Conservation (phyloP, 2,797 vertebrate species). For the Cephalopachus bancanus region DNA sequence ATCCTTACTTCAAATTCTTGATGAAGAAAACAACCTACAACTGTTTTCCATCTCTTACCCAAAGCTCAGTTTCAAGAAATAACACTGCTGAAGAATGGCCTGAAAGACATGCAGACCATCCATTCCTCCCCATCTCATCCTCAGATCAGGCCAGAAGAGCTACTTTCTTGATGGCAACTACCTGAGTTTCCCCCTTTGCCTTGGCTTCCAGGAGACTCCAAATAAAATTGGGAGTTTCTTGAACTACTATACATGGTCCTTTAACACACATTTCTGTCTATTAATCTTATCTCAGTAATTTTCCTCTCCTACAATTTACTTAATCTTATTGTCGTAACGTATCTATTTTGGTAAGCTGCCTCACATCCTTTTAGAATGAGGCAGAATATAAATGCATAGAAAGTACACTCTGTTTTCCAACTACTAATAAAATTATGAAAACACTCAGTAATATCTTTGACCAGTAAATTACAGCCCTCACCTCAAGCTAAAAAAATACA, state of each 20-base stretch:
- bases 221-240: background rate
- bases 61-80: constrained; percentile 64
- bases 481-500: background rate
- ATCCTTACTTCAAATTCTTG: constrained; percentile 41
- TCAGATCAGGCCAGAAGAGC: background rate
- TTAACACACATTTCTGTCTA: constrained; percentile 5
- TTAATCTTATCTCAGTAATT: background rate
- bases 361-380: constrained; percentile 38
- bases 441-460: constrained; percentile 35
- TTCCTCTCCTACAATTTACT: constrained; percentile 26
- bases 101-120: background rate
- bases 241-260: background rate
- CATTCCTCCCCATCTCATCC: background rate
- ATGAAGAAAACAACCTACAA: constrained; percentile 46
- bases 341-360: background rate
- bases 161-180: background rate
- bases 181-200: background rate
- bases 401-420: constrained; percentile 50
- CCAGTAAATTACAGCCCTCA: background rate
- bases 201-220: background rate
- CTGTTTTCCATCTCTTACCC: constrained; percentile 23
- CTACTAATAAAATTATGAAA: background rate
- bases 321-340: background rate
- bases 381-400: background rate
- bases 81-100: background rate